A percentile compares a stretch with the other conserved stretches of the same genome.
Conservation (phyloP, 2,113 vertebrate species). For the Rhinoptilus africanus region DNA sequence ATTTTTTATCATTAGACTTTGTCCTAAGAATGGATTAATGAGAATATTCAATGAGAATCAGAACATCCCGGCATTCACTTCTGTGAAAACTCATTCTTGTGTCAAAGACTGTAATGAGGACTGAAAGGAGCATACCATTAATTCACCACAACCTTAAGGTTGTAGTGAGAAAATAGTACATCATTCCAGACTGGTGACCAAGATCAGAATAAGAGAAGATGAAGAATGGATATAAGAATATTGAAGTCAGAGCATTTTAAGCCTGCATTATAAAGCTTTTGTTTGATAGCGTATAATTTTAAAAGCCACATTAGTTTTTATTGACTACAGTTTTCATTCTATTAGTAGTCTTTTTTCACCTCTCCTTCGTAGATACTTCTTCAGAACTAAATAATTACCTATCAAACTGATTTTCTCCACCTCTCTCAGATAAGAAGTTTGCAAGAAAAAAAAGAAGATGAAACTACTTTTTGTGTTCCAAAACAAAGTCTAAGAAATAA, state of each 20-base stretch:
- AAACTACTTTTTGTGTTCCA: background rate
- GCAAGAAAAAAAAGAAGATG: background rate
- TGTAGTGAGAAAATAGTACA: background rate
- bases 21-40: conserved; percentile 56
- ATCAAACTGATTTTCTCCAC: background rate
- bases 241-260: background rate
- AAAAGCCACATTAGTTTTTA: background rate
- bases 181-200: background rate
- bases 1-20: conserved; percentile 46
- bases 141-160: conserved; percentile 12
- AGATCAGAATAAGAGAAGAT: background rate
- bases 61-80: conserved; percentile 24
- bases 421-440: background rate
- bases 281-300: background rate
- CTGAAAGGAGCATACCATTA: conserved; percentile 43
- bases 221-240: background rate
- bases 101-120: conserved; percentile 48
- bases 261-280: background rate
- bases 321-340: background rate
- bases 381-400: background rate
- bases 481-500: background rate
- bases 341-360: background rate
- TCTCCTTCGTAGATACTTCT: background rate
- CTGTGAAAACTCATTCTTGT: conserved; percentile 18
- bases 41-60: conserved; percentile 57